phyloP scores from a whole-genome alignment of 2,797 vertebrate species.

The Cyclopterus lumpus region DNA sequence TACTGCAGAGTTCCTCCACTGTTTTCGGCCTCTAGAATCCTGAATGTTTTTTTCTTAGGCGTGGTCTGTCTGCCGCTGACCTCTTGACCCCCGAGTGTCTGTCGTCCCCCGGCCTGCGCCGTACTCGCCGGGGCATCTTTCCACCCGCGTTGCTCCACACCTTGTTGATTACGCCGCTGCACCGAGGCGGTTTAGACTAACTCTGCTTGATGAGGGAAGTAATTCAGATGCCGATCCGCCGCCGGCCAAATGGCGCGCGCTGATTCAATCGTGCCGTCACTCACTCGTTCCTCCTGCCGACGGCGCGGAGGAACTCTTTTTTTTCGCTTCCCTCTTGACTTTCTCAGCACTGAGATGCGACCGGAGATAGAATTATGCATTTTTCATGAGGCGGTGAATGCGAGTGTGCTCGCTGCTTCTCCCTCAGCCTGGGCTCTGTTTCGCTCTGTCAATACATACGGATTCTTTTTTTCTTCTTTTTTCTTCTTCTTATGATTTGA shows the following conservation, averaged over 20 bases:
- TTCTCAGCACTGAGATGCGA: conserved; percentile 63
- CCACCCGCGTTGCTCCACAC: conserved; percentile 22
- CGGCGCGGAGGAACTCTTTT: conserved; percentile 62
- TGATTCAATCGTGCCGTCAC: conserved; percentile 55
- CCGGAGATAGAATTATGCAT: conserved; percentile 78
- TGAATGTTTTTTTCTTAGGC: conserved; percentile 6
- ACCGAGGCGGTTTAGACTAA: conserved; percentile 59
- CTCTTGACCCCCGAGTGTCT: conserved; percentile 37
- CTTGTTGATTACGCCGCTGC: conserved; percentile 51
- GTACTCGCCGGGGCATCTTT: conserved; percentile 43
- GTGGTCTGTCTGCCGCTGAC: conserved; percentile 32
- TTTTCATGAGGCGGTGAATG: conserved; percentile 76
- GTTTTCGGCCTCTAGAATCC: conserved; percentile 26
- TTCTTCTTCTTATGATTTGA: conserved; percentile 43
- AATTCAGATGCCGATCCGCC: conserved; percentile 55
- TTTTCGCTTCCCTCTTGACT: conserved; percentile 67
- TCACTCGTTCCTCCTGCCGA: conserved; percentile 54
- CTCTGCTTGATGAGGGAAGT: conserved; percentile 65
- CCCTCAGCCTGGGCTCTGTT: conserved; percentile 63
- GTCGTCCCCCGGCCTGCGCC: conserved; percentile 35
- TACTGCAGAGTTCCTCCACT: conserved; percentile 6
- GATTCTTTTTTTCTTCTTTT: conserved; percentile 30
- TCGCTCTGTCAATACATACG: conserved; percentile 72
- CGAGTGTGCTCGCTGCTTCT: conserved; percentile 59
- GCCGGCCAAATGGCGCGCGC: conserved; percentile 50